Conservation (phyloP, 2,888 invertebrate genomes). For the Amphipoea oculea region DNA sequence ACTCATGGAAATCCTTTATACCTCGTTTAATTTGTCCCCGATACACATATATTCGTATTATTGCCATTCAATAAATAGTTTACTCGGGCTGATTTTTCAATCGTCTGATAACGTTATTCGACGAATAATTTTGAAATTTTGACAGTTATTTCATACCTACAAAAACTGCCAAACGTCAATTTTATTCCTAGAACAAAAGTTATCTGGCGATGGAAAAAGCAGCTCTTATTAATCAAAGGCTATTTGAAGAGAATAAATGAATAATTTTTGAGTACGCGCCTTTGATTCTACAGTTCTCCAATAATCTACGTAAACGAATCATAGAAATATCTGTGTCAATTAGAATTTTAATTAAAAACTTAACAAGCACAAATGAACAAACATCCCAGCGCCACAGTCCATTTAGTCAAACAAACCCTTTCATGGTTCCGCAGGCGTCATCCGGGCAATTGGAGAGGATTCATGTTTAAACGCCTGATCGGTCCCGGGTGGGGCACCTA, state of each 20-base stretch:
- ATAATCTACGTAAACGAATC: background rate
- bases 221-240: too few relatives aligned
- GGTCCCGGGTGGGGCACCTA: conserved; percentile 80
- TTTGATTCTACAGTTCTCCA: too few relatives aligned
- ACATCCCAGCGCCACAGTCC: conserved; percentile 38
- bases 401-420: conserved; percentile 72
- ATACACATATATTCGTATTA: background rate
- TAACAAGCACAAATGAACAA: conserved; percentile 21
- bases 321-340: background rate
- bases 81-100: too few relatives aligned
- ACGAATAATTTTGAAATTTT: too few relatives aligned
- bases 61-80: background rate
- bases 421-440: conserved; percentile 72
- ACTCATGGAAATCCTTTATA: background rate
- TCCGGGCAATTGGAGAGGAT: conserved; percentile 83
- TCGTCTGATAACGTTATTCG: too few relatives aligned
- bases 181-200: too few relatives aligned
- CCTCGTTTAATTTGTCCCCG: background rate
- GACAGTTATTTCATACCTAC: too few relatives aligned
- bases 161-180: too few relatives aligned
- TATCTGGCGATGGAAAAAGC: too few relatives aligned
- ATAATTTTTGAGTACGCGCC: too few relatives aligned
- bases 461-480: conserved; percentile 83
- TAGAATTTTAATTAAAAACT: conserved; percentile 23
- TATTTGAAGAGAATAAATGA: too few relatives aligned